Evolutionary conservation across 1,140 invertebrate genomes (phyloP).

Genomic region (Aphaenogaster floridana): DNA sequence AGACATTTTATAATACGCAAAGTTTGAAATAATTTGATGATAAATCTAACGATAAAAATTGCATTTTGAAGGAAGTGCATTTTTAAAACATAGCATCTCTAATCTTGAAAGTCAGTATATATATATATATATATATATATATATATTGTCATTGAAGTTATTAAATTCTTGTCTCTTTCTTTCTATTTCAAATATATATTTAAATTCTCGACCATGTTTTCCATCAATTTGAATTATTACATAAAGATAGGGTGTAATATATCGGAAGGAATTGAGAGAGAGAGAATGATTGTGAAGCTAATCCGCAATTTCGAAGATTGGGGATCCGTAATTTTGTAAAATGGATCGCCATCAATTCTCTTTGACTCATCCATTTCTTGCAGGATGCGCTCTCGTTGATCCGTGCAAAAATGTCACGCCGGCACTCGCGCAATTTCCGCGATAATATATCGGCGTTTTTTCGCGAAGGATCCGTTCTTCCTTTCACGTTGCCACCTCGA

Average conservation of each 20-base stretch:
- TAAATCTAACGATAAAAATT: not conserved
- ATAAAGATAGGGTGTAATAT: not conserved
- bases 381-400: constrained; percentile 37
- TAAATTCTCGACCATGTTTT: not conserved
- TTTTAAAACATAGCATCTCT: not conserved
- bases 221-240: not conserved
- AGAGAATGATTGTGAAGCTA: not conserved
- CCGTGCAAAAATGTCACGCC: constrained; percentile 43
- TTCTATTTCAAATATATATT: not conserved
- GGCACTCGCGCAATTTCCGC: constrained; percentile 51
- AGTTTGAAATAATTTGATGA: not conserved
- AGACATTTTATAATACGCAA: not conserved
- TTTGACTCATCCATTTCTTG: constrained; percentile 49
- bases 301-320: constrained; percentile 27
- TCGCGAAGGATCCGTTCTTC: constrained; percentile 7
- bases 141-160: no score
- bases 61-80: not conserved
- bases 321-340: constrained; percentile 22
- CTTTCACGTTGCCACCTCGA: constrained; percentile 23
- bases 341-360: constrained; percentile 38
- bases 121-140: no score
- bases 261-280: not conserved
- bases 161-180: not conserved
- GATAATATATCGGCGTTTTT: constrained; percentile 54
- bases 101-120: not conserved